Evolutionary conservation across 30 jellyfish, hydroid and myxozoan species (phyloP).

Genomic region (Aurelia sp.): DNA sequence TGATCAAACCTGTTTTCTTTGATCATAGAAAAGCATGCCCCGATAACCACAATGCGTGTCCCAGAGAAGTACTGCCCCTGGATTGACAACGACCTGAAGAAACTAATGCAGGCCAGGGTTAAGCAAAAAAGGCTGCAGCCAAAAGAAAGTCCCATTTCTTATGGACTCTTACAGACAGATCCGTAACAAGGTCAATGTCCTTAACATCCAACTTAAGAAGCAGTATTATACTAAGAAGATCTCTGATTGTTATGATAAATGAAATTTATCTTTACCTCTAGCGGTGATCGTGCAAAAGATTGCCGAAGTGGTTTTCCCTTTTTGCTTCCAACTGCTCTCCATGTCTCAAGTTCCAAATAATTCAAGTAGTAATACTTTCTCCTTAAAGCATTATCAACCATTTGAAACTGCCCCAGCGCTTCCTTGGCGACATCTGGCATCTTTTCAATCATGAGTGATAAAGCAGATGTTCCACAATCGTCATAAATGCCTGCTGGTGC

Average conservation of each 20-base stretch:
- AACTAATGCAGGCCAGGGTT: too few species aligned
- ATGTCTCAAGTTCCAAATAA: conserved; percentile 67
- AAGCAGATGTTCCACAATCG: conserved; percentile 84
- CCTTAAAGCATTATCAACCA: conserved; percentile 73
- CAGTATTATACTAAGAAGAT: too few species aligned
- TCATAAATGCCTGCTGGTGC: conserved; percentile 97
- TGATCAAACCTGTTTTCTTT: too few species aligned
- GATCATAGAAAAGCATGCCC: too few species aligned
- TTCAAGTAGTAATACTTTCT: conserved; percentile 67
- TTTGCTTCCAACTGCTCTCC: conserved; percentile 51
- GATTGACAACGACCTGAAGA: too few species aligned
- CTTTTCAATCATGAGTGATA: conserved; percentile 76
- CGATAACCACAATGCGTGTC: too few species aligned
- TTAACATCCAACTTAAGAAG: too few species aligned
- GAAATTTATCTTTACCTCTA: conserved; percentile 34
- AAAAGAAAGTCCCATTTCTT: too few species aligned
- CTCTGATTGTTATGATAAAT: not conserved
- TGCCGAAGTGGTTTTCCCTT: conserved; percentile 73
- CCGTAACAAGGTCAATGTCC: too few species aligned
- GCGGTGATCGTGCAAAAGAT: conserved; percentile 80
- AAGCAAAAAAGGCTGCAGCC: too few species aligned
- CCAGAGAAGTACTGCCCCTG: too few species aligned
- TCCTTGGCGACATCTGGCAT: conserved; percentile 98
- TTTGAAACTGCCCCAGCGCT: conserved; percentile 87
- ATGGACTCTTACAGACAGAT: too few species aligned